A percentile compares a stretch with the other conserved stretches of the same genome.
Conservation (phyloP, 2,888 invertebrate genomes). For the Nomada hirtipes region DNA sequence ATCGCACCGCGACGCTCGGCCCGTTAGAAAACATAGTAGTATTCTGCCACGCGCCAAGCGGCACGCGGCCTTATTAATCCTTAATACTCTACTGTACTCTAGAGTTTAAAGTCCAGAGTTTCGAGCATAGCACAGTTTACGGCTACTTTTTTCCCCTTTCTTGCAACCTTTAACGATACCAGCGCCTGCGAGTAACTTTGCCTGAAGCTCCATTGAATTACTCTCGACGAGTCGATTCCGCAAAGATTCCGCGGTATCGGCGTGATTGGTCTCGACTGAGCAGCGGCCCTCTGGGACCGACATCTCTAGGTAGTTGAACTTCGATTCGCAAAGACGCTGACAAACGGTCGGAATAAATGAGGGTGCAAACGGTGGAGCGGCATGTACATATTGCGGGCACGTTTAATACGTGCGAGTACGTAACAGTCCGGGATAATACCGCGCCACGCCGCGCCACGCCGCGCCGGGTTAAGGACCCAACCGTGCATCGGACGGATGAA, state of each 20-base stretch:
- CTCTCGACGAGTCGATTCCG: not conserved
- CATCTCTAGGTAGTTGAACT: too few relatives aligned
- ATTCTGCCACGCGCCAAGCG: not conserved
- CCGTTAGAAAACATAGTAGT: constrained; percentile 74
- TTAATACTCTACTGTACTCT: not conserved
- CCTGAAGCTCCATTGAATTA: not conserved
- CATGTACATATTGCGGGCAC: constrained; percentile 67
- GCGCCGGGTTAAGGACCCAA: constrained; percentile 78
- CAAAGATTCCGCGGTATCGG: too few relatives aligned
- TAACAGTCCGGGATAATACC: constrained; percentile 69
- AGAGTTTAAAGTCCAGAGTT: not conserved
- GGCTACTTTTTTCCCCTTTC: not conserved
- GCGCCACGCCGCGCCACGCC: too few relatives aligned
- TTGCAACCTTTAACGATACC: not conserved
- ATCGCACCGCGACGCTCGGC: constrained; percentile 31
- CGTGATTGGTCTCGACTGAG: too few relatives aligned
- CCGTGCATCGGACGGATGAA: constrained; percentile 68
- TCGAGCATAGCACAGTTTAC: constrained; percentile 16
- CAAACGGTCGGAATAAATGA: not conserved
- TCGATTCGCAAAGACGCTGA: not conserved
- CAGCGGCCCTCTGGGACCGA: too few relatives aligned
- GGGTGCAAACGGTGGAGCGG: constrained; percentile 18
- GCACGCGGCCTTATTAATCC: constrained; percentile 20
- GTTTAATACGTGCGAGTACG: constrained; percentile 71
- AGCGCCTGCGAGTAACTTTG: not conserved